Evolutionary conservation across 2,113 vertebrate species (phyloP).

Genomic region (Poecilia latipinna): DNA sequence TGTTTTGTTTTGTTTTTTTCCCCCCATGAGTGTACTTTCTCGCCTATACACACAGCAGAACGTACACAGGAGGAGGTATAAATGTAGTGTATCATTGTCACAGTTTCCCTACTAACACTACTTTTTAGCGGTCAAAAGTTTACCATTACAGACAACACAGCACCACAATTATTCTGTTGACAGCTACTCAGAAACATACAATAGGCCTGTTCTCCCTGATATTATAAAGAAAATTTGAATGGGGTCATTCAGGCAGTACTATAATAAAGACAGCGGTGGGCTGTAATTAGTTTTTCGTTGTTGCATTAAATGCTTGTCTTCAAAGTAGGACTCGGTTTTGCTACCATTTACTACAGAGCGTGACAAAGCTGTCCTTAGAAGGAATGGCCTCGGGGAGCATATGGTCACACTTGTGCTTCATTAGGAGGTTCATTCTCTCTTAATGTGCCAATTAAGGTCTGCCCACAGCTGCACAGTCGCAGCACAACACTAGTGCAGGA

Average conservation of each 20-base stretch:
- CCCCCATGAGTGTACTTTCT: slow-evolving; percentile 19
- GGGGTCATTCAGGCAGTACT: slow-evolving; percentile 14
- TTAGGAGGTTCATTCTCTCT: slow-evolving; percentile 57
- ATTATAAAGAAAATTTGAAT: slow-evolving; percentile 29
- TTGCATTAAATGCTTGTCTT: slow-evolving; percentile 39
- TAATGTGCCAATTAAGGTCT: slow-evolving; percentile 60
- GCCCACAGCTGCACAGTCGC: slow-evolving; percentile 19
- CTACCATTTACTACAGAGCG: slow-evolving; percentile 46
- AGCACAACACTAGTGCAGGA: slow-evolving; percentile 21
- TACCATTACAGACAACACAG: slow-evolving; percentile 28
- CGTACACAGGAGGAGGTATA: slow-evolving; percentile 23
- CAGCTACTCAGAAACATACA: slow-evolving; percentile 20
- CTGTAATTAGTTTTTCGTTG: slow-evolving; percentile 52
- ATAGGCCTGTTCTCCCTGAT: not conserved
- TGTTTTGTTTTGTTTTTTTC: slow-evolving; percentile 6
- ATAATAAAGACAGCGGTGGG: slow-evolving; percentile 6
- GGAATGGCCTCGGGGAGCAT: slow-evolving; percentile 36
- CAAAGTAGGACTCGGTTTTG: slow-evolving; percentile 44
- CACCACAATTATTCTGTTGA: slow-evolving; percentile 49
- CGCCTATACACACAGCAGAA: not conserved
- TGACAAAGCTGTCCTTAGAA: slow-evolving; percentile 54
- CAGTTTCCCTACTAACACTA: slow-evolving; percentile 11
- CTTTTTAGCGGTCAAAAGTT: slow-evolving; percentile 35
- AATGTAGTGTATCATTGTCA: slow-evolving; percentile 32
- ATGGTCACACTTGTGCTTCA: slow-evolving; percentile 52